Evolutionary conservation across 2,797 vertebrate species (phyloP).

Genomic region (Diglossa cyanea): DNA sequence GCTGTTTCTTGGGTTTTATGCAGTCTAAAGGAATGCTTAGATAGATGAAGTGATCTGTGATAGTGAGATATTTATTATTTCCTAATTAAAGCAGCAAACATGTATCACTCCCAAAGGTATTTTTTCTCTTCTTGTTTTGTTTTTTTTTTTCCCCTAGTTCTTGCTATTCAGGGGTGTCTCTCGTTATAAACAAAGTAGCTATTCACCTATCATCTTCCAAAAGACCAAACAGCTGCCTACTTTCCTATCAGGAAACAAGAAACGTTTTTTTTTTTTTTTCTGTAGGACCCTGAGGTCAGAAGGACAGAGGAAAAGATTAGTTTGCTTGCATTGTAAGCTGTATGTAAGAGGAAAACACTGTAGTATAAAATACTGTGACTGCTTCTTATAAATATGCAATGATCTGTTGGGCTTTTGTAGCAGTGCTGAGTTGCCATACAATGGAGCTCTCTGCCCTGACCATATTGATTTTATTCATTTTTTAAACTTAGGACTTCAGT

Average conservation of each 20-base stretch:
- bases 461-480: neutral
- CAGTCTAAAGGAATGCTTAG: neutral
- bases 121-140: neutral
- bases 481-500: neutral
- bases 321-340: neutral
- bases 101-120: neutral
- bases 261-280: neutral
- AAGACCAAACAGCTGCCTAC: neutral
- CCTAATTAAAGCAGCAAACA: neutral
- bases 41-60: neutral
- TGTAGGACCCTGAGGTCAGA: neutral
- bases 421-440: neutral
- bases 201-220: conserved; percentile 21
- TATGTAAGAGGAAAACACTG: neutral
- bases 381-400: neutral
- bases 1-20: neutral
- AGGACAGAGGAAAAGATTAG: neutral
- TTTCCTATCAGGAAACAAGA: conserved; percentile 18
- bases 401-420: neutral
- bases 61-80: neutral
- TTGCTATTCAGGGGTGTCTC: neutral
- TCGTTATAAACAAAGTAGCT: conserved; percentile 17
- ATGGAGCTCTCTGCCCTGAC: neutral
- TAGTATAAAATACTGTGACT: neutral
- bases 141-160: neutral